Base-by-base conservation (phyloP, 1,140 invertebrate genomes). In the Myzus persicae region DNA sequence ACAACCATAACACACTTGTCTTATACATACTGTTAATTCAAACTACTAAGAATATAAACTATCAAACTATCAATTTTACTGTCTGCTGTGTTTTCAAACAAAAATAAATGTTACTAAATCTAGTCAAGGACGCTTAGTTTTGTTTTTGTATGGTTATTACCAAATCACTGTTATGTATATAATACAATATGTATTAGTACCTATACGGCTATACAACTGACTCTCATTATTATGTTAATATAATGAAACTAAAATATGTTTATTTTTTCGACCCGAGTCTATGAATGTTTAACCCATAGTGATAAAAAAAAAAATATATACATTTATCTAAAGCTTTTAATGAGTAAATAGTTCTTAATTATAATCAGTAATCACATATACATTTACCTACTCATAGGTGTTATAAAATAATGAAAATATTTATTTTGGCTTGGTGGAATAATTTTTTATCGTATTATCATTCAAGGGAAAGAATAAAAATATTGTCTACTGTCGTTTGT, bases 231-330 rank as follows among this genome's bases (percentile, higher is more conserved):
- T 31, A n/a, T 67, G 9, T 31, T 59, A 59, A 59, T 31, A 67
- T 76, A 76, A 76, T 76, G 31, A 76, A n/a, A n/a, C n/a, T n/a
- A n/a, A n/a, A n/a, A 76, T 76, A n/a, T 76, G n/a, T 76, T n/a
- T 76, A 76, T 76, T 76, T n/a, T 76, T 67, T n/a, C n/a, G 14
- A 76, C 59, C 59, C 14, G 14, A n/a, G n/a, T 76, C 31, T 59
- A 54, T 67, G 31, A 76, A 76, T 76, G 31, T n/a, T 76, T 76
- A 76, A 76, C 59, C 59, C 31, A 76, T n/a, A 76, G 14, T 76
- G 59, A 76, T 76, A 76, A 76, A n/a, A 67, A 59, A 59, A 59
- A n/a, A 67, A 14, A 11, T 31, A 54, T 54, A 54, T 67, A 14
- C n/a, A 76, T n/a, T 76, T 76, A 76, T 76, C 59, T 76, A n/a